Evolutionary conservation across 2,888 invertebrate species (phyloP).

Genomic region (Drymonia ruficornis): DNA sequence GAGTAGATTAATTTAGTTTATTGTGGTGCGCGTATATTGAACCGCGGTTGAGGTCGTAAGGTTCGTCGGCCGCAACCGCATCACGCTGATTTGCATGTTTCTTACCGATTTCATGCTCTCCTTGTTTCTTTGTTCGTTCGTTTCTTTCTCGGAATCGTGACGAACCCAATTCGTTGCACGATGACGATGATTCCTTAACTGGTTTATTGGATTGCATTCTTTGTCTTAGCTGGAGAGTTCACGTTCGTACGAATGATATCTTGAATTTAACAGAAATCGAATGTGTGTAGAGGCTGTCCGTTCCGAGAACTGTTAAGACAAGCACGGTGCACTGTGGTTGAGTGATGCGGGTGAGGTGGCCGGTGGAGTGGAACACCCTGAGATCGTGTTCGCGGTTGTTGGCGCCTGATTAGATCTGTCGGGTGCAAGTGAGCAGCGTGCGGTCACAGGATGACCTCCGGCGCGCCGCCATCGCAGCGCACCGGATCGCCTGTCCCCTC

Average conservation of each 20-base stretch:
- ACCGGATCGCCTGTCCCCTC: constrained; percentile 10
- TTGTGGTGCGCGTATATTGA: constrained; percentile 32
- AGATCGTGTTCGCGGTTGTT: constrained; percentile 64
- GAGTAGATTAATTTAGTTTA: constrained; percentile 48
- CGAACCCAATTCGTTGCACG: constrained; percentile 51
- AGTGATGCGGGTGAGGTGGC: constrained; percentile 40
- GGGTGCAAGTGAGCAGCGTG: constrained; percentile 54
- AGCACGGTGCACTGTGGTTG: constrained; percentile 33
- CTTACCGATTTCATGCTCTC: constrained; percentile 56
- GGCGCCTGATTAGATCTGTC: constrained; percentile 67
- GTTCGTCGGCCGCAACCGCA: constrained; percentile 62
- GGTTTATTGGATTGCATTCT: constrained; percentile 28
- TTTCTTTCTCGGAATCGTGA: constrained; percentile 59
- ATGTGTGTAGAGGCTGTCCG: constrained; percentile 25
- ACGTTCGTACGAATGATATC: constrained; percentile 13
- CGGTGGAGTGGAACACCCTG: constrained; percentile 55
- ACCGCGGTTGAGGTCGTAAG: constrained; percentile 47
- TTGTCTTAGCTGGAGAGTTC: constrained; percentile 26
- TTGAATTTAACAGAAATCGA: constrained; percentile 38
- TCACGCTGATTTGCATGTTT: constrained; percentile 69
- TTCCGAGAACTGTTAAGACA: constrained; percentile 35
- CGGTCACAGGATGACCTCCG: constrained; percentile 45
- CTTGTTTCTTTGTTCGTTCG: constrained; percentile 56
- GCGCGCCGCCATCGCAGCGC: constrained; percentile 16
- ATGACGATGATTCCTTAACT: constrained; percentile 35